Base-by-base conservation (phyloP, 1,140 invertebrate genomes). In the Epicauta chinensis region DNA sequence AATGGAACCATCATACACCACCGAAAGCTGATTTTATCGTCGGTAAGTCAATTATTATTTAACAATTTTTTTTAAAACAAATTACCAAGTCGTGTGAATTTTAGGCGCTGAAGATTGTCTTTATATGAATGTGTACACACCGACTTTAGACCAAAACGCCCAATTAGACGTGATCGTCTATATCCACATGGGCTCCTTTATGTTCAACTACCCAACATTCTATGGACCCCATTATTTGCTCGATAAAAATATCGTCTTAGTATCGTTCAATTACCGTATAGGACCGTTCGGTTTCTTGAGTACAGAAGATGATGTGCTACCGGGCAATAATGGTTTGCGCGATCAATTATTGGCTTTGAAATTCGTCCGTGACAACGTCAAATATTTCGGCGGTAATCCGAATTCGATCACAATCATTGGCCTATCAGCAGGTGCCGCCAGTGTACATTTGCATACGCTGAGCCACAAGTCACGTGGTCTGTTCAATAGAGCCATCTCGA, bases 401-500 rank as follows among this genome's bases (percentile, higher is more conserved):
- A 64, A 73, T 9, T 76, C 75, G 64, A 70, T 80, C 0, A 80
- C 77, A 12, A 36, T 62, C 29, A 51, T 41, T 2, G 61, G 61
- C 44, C 56, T 60, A 53, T 62, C 61, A 23, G 77, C 77, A 39
- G 78, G 78, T 13, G 76, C 75, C 1, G 72, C 73, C 11, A 76
- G 75, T 13, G 71, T 75, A 10, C 76, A 78, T 62, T 73, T 74
- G 53, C 70, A 76, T 16, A 53, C 73, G n/a, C 38, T 78, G 11
- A 76, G 74, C 13, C 73, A 73, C 9, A 63, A 70, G 57, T 68
- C 75, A 4, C 69, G 69, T 79, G 79, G 75, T 53, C 66, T 84
- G 34, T 82, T 86, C 61, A 64, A 80, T 65, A 75, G 80, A 43
- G 87, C 83, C 3, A 83, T 92, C 37, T 80, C 87, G 0, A 80